Conservation (phyloP, 1,140 invertebrate genomes). For the Heliothis virescens region DNA sequence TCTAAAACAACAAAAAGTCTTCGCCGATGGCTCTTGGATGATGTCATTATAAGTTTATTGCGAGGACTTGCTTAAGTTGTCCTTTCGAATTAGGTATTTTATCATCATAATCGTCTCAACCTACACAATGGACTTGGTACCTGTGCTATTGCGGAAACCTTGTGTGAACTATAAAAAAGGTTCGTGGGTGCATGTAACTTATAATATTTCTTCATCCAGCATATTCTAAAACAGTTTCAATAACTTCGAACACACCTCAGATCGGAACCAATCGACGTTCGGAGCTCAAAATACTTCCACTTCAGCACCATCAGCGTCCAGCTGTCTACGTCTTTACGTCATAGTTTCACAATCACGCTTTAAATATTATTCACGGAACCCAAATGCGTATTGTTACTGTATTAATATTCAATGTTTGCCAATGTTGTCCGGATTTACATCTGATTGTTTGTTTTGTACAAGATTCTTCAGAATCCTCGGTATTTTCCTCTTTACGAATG, state of each 20-base stretch:
- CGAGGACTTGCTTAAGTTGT: no score
- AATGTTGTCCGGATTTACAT: background rate
- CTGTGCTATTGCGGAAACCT: no score
- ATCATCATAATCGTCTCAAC: no score
- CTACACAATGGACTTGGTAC: no score
- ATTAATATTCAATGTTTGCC: slow-evolving; percentile 32
- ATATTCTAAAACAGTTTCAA: slow-evolving; percentile 21
- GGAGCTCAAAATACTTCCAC: slow-evolving; percentile 39
- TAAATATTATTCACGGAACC: slow-evolving; percentile 37
- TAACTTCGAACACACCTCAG: background rate
- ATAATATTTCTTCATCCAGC: background rate
- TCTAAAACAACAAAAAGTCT: no score
- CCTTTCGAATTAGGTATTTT: no score
- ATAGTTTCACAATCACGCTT: slow-evolving; percentile 40
- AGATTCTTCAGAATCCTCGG: slow-evolving; percentile 6
- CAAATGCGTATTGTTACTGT: slow-evolving; percentile 21
- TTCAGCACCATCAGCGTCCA: slow-evolving; percentile 36
- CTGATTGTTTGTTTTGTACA: slow-evolving; percentile 19
- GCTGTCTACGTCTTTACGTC: slow-evolving; percentile 33
- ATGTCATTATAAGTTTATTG: no score
- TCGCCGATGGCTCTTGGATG: no score
- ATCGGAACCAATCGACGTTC: slow-evolving; percentile 31
- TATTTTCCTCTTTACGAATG: background rate
- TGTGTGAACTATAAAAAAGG: background rate
- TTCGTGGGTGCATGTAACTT: background rate